Evolutionary conservation across 1,140 invertebrate genomes (phyloP).

Genomic region (Reticulitermes speratus): DNA sequence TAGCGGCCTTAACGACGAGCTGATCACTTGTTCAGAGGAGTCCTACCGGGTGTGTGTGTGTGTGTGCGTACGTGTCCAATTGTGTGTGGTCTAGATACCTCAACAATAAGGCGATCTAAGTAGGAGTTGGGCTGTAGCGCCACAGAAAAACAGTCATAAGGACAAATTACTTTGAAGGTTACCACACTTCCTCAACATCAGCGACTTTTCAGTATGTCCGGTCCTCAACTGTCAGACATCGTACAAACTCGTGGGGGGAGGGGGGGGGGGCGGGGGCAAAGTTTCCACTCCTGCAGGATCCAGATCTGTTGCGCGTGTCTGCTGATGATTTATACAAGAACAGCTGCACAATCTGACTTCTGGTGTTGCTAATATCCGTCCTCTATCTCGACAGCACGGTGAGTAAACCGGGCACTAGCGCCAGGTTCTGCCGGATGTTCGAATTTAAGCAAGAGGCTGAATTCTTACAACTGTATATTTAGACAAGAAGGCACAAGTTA

Average conservation of each 20-base stretch:
- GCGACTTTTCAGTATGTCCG: too few relatives aligned
- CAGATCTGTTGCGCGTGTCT: background rate
- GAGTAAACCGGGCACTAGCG: background rate
- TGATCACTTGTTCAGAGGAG: too few relatives aligned
- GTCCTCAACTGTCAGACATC: too few relatives aligned
- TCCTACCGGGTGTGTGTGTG: too few relatives aligned
- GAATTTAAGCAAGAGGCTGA: background rate
- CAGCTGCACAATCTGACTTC: background rate
- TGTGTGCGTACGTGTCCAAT: too few relatives aligned
- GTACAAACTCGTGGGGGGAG: background rate
- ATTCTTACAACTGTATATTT: background rate
- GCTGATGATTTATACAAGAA: constrained; percentile 2
- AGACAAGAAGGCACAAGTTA: background rate
- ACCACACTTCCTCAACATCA: too few relatives aligned
- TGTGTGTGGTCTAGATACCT: too few relatives aligned
- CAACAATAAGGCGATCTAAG: too few relatives aligned
- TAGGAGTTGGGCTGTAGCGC: too few relatives aligned
- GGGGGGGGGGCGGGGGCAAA: background rate
- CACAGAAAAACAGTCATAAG: too few relatives aligned
- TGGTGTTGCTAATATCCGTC: background rate
- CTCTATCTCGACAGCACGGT: background rate
- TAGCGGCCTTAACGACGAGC: too few relatives aligned
- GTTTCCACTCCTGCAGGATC: background rate
- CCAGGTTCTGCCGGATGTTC: background rate
- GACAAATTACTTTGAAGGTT: too few relatives aligned